Percentiles rank a stretch among this genome's conserved stretches.
Evolutionary conservation across 2,797 vertebrate species (phyloP).

Genomic region (Oryzias dopingdopingensis): DNA sequence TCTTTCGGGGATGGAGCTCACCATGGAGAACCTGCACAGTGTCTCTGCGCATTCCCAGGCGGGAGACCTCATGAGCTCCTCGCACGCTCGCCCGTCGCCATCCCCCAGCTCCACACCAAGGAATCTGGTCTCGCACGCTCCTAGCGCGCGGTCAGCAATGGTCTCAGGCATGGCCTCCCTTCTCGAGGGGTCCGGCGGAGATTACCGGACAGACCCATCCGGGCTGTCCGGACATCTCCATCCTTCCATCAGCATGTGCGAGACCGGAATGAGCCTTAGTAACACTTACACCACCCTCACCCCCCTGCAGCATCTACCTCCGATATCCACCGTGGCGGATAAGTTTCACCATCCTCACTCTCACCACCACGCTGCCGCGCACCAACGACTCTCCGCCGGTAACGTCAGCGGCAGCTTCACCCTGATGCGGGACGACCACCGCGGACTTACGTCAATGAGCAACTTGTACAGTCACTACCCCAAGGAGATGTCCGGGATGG

Average conservation of each 20-base stretch:
- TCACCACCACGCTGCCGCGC: constrained; percentile 81
- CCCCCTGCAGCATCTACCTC: constrained; percentile 94
- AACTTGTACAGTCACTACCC: constrained; percentile 94
- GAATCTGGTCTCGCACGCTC: constrained; percentile 84
- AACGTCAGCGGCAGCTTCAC: constrained; percentile 94
- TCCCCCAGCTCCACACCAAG: constrained; percentile 84
- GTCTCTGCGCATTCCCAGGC: constrained; percentile 87
- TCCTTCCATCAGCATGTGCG: constrained; percentile 96
- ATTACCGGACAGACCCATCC: constrained; percentile 83
- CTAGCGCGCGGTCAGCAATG: constrained; percentile 83
- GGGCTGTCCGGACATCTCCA: constrained; percentile 85
- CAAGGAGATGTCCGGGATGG: constrained; percentile 94
- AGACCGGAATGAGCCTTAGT: constrained; percentile 89
- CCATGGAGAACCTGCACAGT: constrained; percentile 92
- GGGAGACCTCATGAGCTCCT: constrained; percentile 87
- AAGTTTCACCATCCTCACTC: constrained; percentile 89
- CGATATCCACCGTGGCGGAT: constrained; percentile 93
- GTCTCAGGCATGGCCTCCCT: constrained; percentile 94
- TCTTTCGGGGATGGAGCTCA: constrained; percentile 88
- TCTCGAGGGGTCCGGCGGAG: constrained; percentile 83
- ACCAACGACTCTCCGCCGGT: constrained; percentile 86
- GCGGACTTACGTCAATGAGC: constrained; percentile 90
- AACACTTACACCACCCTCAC: constrained; percentile 95
- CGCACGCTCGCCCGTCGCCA: constrained; percentile 83
- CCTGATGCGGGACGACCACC: constrained; percentile 92